Base-by-base conservation (phyloP, 2,888 invertebrate species). In the Arge pagana region DNA sequence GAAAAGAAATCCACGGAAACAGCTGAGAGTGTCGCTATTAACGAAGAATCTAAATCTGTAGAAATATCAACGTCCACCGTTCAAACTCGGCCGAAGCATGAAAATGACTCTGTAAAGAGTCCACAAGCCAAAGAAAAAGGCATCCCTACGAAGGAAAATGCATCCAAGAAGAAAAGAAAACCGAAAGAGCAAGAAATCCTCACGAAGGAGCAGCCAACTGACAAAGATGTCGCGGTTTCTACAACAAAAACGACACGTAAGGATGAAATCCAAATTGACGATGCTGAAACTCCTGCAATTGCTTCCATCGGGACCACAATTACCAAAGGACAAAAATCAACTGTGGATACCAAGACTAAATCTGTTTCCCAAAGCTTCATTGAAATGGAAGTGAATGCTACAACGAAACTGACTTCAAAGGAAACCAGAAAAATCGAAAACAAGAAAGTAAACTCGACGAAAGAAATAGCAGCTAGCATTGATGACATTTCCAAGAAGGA, bases 61-160 rank as follows among this genome's bases (percentile, higher is more conserved):
- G 59, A 57, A 1, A 58, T 58, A 42, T 35, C 56, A 18, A 68
- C 71, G 37, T 52, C 56, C 23, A 45, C 48, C 15, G 52, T 55
- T 4, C 65, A 66, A 24, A 71, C 72, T 35, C 35, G 53, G 15
- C n/a, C 21, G 10, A 74, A 74, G 24, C 65, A 59, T 28, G 79
- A 77, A 53, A 79, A 23, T n/a, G 16, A 33, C 13, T 11, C 16
- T n/a, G 24, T 39, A 11, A 28, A 36, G 31, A 50, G 37, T 37
- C 36, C 35, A 36, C 76, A 63, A 48, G 65, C 3, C 79, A 79
- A 65, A 79, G 78, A 71, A 79, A 79, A 62, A 67, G 70, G 33
- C 80, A 78, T 58, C 24, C 67, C n/a, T 79, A 78, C 58, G 79
- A 77, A 60, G 50, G 56, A n/a, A 79, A 76, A 62, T 58, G 64